phyloP scores from a whole-genome alignment of 2,888 invertebrate species.

The Zygothrica quintamaculata region DNA sequence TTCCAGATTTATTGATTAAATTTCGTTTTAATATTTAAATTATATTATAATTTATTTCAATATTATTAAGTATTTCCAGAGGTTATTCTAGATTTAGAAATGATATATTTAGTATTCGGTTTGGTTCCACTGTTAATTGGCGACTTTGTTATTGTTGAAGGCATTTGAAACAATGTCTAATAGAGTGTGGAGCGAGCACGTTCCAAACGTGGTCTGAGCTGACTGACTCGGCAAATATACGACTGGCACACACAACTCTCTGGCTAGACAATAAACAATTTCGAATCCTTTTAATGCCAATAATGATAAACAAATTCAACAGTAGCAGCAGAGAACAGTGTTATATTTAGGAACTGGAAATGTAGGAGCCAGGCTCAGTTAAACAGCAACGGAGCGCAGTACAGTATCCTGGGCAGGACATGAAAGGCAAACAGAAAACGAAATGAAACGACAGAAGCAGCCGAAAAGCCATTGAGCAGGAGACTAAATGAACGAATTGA shows the following conservation, averaged over 20 bases:
- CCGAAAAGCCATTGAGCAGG: constrained; percentile 60
- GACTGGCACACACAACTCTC: constrained; percentile 36
- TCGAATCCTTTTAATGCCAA: constrained; percentile 81
- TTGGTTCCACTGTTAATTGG: constrained; percentile 62
- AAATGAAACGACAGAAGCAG: constrained; percentile 48
- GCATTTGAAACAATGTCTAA: constrained; percentile 58
- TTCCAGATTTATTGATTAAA: no score
- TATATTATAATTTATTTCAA: no score
- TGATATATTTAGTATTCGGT: no score
- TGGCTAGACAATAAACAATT: constrained; percentile 78
- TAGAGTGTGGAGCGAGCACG: constrained; percentile 51
- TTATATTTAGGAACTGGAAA: background rate
- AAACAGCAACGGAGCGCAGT: no score
- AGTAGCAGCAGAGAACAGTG: constrained; percentile 16
- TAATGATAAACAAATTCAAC: constrained; percentile 79
- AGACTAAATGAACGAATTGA: constrained; percentile 69
- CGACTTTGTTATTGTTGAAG: constrained; percentile 59
- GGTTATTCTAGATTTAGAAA: no score
- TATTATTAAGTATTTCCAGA: no score
- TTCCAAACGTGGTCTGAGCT: constrained; percentile 39
- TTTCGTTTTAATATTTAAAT: no score
- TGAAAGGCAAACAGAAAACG: constrained; percentile 71
- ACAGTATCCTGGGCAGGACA: constrained; percentile 39
- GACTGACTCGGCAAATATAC: constrained; percentile 51
- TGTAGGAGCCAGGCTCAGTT: constrained; percentile 20